phyloP scores from a whole-genome alignment of 2,888 invertebrate genomes.

The Drosophila bunnanda region DNA sequence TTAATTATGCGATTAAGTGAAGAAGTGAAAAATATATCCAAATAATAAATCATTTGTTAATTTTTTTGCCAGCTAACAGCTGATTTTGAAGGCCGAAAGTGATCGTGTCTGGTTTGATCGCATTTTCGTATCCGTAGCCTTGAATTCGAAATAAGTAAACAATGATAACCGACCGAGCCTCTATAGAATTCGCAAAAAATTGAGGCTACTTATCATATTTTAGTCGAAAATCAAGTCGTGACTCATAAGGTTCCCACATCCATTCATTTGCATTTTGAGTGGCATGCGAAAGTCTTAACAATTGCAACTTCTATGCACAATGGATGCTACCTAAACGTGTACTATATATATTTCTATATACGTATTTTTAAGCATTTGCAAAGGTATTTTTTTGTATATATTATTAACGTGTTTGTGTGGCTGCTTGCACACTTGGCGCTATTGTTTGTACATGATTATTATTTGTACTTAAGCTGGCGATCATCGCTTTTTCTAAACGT shows the following conservation, averaged over 20 bases:
- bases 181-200: conserved; percentile 29
- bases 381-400: conserved; percentile 15
- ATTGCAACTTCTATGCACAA: conserved; percentile 55
- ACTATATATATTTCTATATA: conserved; percentile 8
- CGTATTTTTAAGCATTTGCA: conserved; percentile 11
- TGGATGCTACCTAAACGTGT: conserved; percentile 30
- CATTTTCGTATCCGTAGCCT: conserved; percentile 27
- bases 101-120: conserved; percentile 36
- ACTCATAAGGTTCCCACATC: conserved; percentile 46
- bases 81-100: conserved; percentile 35
- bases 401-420: conserved; percentile 13
- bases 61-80: conserved; percentile 25
- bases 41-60: conserved; percentile 8
- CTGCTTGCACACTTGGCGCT: conserved; percentile 28
- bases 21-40: conserved; percentile 1
- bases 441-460: conserved; percentile 43
- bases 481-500: conserved; percentile 50
- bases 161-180: conserved; percentile 27
- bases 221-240: conserved; percentile 34
- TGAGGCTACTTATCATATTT: conserved; percentile 42
- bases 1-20: conserved; percentile 12
- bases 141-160: conserved; percentile 32
- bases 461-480: conserved; percentile 39
- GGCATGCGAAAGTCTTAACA: conserved; percentile 65
- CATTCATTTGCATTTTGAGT: conserved; percentile 55